Base-by-base conservation (phyloP, 2,797 vertebrate genomes). In the Enteromius afrohamiltoni region DNA sequence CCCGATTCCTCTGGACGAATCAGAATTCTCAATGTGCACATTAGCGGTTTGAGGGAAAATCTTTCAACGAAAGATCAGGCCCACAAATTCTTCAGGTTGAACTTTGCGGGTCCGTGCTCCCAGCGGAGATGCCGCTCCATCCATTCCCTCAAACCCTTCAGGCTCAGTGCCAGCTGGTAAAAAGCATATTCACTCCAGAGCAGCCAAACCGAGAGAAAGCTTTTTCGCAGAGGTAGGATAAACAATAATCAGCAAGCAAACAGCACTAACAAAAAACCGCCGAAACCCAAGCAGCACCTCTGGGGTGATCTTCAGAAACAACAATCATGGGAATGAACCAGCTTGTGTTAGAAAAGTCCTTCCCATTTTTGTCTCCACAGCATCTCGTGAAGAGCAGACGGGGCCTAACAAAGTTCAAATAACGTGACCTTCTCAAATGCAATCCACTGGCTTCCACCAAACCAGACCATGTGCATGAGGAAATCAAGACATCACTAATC, bases 401-500 rank as follows among this genome's bases (percentile, higher is more conserved):
- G 31, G 3, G n/a, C 47, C 62, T 1, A 10, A 42, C 40, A 31
- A 34, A 76, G 60, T 82, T 76, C 71, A 82, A 40, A 60, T 68
- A 82, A 67, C 31, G 23, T 76, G 71, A 82, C 80, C 23, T 67
- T 67, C 71, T 67, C 45, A 55, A 47, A 76, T n/a, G 45, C 47
- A 77, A 7, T 42, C 55, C 64, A 69, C n/a, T 26, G 51, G 67
- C 40, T 26, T 64, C 60, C 55, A 60, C 1, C 21, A 51, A 53
- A 51, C 70, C 53, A 70, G 51, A 75, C 71, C 34, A 55, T 77
- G 51, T 77, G 55, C 73, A 71, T 62, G 80, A 78, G 60, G 69
- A 83, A 93, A 93, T 92, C 90, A 92, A 93, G 88, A 93, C 93
- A 92, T 86, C 86, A 70, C 84, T 89, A 91, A 90, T 85, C 82